These are phyloP conservation scores for Dasypogon diadema DNA, from an alignment of 2,888 invertebrate species.

Conservation along the genomic window DNA sequence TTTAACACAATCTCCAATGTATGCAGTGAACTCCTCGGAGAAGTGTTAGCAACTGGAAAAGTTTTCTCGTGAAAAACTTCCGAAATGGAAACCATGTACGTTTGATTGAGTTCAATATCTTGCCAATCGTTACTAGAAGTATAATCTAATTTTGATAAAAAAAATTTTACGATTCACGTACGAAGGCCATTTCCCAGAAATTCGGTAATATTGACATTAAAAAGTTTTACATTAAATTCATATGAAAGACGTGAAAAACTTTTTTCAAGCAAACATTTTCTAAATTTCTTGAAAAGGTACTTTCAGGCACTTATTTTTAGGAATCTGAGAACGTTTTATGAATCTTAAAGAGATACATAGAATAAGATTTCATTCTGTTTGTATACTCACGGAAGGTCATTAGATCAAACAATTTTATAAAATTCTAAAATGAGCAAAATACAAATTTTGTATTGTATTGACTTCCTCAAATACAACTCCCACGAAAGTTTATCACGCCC, in stretches of 20 bases:
- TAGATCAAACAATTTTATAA: too few species aligned
- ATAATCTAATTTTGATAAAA: constrained; percentile 52
- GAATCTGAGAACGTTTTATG: too few species aligned
- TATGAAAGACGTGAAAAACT: constrained; percentile 50
- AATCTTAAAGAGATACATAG: too few species aligned
- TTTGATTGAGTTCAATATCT: constrained; percentile 23
- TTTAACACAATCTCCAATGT: too few species aligned
- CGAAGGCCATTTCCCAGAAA: constrained; percentile 42
- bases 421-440: too few species aligned
- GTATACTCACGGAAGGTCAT: too few species aligned
- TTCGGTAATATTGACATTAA: constrained; percentile 51
- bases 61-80: constrained; percentile 18
- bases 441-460: too few species aligned
- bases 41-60: constrained; percentile 20
- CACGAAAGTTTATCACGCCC: too few species aligned
- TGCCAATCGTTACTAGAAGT: neutral
- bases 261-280: neutral
- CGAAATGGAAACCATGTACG: constrained; percentile 24
- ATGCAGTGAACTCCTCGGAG: neutral
- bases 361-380: too few species aligned
- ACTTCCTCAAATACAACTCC: too few species aligned
- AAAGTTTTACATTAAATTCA: constrained; percentile 53
- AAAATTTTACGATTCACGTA: constrained; percentile 55
- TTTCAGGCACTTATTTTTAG: too few species aligned
- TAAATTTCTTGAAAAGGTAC: too few species aligned